A percentile compares a stretch with the other conserved stretches of the same genome.
These are phyloP conservation scores for Macheiramphus alcinus DNA, from an alignment of 2,113 vertebrate genomes.

Conservation along the genomic window DNA sequence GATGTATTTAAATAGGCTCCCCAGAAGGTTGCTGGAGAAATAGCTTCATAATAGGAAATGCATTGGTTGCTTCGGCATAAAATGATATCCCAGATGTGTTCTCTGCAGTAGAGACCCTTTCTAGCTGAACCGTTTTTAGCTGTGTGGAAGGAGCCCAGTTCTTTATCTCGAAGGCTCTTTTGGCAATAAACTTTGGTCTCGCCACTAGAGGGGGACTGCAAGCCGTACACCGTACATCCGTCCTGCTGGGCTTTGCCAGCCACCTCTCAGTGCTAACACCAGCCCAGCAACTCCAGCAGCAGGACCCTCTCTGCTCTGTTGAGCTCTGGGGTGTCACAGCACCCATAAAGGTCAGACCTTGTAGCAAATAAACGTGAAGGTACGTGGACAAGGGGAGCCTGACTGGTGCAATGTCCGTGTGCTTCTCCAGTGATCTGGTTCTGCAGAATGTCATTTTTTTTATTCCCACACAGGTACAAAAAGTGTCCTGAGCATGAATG, in stretches of 20 bases:
- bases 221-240: accelerated
- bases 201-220: conserved; percentile 41
- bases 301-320: background rate
- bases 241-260: background rate
- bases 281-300: background rate
- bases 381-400: accelerated
- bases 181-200: background rate
- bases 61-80: background rate
- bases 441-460: background rate
- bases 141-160: background rate
- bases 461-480: background rate
- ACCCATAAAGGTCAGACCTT: background rate
- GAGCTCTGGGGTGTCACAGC: background rate
- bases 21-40: background rate
- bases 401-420: accelerated
- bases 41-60: background rate
- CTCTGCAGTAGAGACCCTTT: background rate
- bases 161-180: background rate
- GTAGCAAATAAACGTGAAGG: background rate
- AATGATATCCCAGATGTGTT: background rate
- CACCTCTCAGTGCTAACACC: background rate
- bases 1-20: background rate
- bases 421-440: background rate
- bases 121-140: background rate
- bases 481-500: background rate